A percentile compares a stretch with the other conserved stretches of the same genome.
These are phyloP conservation scores for Oeneis ivallda DNA, from an alignment of 2,888 invertebrate species.

Conservation along the genomic window DNA sequence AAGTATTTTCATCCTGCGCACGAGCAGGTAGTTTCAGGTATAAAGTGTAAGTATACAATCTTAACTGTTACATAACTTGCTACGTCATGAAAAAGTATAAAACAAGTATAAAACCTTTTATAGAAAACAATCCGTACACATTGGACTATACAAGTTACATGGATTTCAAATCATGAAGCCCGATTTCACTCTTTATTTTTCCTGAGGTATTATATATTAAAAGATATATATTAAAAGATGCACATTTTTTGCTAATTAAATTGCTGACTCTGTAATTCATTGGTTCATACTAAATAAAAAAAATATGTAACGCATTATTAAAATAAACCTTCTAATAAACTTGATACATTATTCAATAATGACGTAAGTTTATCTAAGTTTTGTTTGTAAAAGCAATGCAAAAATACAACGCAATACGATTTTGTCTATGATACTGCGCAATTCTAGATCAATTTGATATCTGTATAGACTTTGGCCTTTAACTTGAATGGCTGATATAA, in stretches of 20 bases:
- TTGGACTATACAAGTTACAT: not conserved
- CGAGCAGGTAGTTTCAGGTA: slow-evolving; percentile 21
- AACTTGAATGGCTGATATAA: slow-evolving; percentile 18
- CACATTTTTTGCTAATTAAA: not conserved
- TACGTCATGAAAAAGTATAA: slow-evolving; percentile 31
- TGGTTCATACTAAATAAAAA: not conserved
- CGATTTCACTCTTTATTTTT: not conserved
- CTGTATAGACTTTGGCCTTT: slow-evolving; percentile 22
- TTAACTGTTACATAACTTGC: slow-evolving; percentile 20
- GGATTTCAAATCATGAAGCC: slow-evolving; percentile 1
- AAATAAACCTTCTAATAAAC: not conserved
- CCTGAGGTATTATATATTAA: not conserved
- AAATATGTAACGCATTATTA: not conserved
- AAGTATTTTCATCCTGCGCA: not conserved
- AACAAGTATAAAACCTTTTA: slow-evolving; percentile 29
- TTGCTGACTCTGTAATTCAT: not conserved
- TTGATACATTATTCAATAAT: not conserved
- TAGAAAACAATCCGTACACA: slow-evolving; percentile 23
- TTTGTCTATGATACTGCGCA: slow-evolving; percentile 21
- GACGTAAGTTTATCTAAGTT: slow-evolving; percentile 1
- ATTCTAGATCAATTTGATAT: slow-evolving; percentile 17
- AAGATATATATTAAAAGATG: not conserved
- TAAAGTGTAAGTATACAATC: slow-evolving; percentile 20
- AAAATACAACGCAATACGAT: slow-evolving; percentile 27
- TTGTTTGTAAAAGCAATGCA: slow-evolving; percentile 10